These are phyloP conservation scores for Physocephala rufipes DNA, from an alignment of 2,888 invertebrate genomes.

Conservation along the genomic window DNA sequence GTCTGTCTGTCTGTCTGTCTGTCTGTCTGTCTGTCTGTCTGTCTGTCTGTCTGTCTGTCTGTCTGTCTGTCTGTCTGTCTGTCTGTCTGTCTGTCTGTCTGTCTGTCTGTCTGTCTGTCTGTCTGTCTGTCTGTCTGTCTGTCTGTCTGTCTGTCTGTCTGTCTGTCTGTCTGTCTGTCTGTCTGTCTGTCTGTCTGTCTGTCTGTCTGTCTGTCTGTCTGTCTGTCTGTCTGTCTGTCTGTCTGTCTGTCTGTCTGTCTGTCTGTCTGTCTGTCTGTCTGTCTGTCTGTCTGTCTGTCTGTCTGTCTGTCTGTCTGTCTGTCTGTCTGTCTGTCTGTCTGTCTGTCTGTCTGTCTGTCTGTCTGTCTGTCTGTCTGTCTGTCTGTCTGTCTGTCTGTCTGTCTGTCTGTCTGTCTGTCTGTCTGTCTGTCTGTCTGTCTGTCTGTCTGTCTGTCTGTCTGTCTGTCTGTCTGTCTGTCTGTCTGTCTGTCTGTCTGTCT, in stretches of 20 bases:
- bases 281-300: constrained; percentile 17
- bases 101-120: constrained; percentile 15
- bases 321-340: constrained; percentile 16
- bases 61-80: constrained; percentile 13
- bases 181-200: constrained; percentile 15
- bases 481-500: constrained; percentile 17
- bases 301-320: constrained; percentile 10
- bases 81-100: constrained; percentile 17
- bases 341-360: constrained; percentile 15
- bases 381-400: constrained; percentile 15
- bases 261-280: constrained; percentile 14
- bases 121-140: constrained; percentile 12
- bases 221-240: constrained; percentile 15
- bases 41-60: constrained; percentile 17
- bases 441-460: constrained; percentile 17
- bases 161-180: constrained; percentile 15
- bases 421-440: constrained; percentile 15
- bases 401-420: constrained; percentile 17
- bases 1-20: constrained; percentile 17
- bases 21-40: constrained; percentile 15
- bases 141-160: constrained; percentile 15
- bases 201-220: constrained; percentile 17
- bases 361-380: constrained; percentile 17
- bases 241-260: constrained; percentile 12
- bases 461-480: constrained; percentile 15